A percentile compares a stretch with the other conserved stretches of the same genome.
Evolutionary conservation across 1,140 invertebrate species (phyloP).

Genomic region (Lanistes nyassanus): DNA sequence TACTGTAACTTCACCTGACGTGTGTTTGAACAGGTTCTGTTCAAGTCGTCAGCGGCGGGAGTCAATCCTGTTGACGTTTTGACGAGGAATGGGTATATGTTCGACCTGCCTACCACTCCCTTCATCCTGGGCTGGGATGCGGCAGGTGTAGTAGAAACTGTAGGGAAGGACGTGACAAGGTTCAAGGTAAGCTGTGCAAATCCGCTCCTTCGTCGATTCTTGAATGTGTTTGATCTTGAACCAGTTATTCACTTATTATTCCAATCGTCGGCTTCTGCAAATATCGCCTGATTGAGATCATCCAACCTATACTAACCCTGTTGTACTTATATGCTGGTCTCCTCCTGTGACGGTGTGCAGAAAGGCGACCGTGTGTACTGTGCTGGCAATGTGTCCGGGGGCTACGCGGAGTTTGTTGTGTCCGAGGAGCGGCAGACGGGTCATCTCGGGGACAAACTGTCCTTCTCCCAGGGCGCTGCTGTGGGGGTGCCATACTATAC

Average conservation of each 20-base stretch:
- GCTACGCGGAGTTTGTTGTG: conserved; percentile 69
- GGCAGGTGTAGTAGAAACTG: conserved; percentile 68
- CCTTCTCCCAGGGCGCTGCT: conserved; percentile 70
- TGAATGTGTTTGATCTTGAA: too few relatives aligned
- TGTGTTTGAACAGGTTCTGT: conserved; percentile 65
- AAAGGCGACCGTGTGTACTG: conserved; percentile 70
- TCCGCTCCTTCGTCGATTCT: background rate
- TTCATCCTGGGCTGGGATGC: conserved; percentile 70
- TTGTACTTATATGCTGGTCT: too few relatives aligned
- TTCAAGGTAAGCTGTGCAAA: conserved; percentile 62
- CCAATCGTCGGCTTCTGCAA: too few relatives aligned
- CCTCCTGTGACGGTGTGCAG: conserved; percentile 43
- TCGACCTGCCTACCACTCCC: conserved; percentile 64
- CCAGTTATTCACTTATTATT: too few relatives aligned
- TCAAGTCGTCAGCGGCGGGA: conserved; percentile 68
- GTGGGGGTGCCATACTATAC: conserved; percentile 74
- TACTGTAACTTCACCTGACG: background rate
- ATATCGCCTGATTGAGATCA: too few relatives aligned
- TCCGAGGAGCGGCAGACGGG: conserved; percentile 58
- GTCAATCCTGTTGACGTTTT: conserved; percentile 74
- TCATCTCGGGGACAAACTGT: conserved; percentile 48
- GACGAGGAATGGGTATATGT: conserved; percentile 68
- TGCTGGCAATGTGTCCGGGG: conserved; percentile 58
- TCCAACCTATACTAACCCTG: too few relatives aligned
- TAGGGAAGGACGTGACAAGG: conserved; percentile 65